phyloP scores from a whole-genome alignment of 2,113 vertebrate species.

The Lathamus discolor region DNA sequence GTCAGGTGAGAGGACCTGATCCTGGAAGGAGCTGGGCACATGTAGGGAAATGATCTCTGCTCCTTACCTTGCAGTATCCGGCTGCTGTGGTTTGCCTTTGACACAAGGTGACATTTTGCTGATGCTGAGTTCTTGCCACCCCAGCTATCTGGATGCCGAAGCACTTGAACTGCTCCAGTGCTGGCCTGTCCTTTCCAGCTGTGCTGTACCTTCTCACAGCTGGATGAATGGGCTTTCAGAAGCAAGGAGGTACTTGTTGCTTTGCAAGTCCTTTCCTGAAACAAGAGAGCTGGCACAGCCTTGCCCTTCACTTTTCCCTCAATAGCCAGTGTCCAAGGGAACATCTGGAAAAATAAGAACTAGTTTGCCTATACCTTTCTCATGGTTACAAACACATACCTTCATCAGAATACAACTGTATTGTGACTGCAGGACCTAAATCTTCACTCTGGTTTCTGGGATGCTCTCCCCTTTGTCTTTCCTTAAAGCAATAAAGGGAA shows the following conservation, averaged over 20 bases:
- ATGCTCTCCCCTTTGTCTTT: neutral
- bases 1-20: slow-evolving; percentile 40
- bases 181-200: neutral
- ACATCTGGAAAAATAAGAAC: neutral
- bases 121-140: neutral
- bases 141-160: neutral
- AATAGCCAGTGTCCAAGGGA: neutral
- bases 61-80: accelerated
- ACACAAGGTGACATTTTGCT: neutral
- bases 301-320: neutral
- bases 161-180: neutral
- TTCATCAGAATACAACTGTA: neutral
- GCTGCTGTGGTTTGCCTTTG: accelerated
- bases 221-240: neutral
- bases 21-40: neutral
- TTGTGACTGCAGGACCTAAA: neutral
- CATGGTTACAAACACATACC: too few relatives aligned
- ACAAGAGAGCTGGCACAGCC: neutral
- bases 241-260: accelerated
- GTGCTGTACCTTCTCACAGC: neutral
- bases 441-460: neutral
- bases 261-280: neutral
- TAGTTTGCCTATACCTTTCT: neutral
- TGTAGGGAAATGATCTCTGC: neutral
- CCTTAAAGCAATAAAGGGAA: neutral